Base-by-base conservation (phyloP, 2,113 vertebrate genomes). In the Triplophysa tibetana region DNA sequence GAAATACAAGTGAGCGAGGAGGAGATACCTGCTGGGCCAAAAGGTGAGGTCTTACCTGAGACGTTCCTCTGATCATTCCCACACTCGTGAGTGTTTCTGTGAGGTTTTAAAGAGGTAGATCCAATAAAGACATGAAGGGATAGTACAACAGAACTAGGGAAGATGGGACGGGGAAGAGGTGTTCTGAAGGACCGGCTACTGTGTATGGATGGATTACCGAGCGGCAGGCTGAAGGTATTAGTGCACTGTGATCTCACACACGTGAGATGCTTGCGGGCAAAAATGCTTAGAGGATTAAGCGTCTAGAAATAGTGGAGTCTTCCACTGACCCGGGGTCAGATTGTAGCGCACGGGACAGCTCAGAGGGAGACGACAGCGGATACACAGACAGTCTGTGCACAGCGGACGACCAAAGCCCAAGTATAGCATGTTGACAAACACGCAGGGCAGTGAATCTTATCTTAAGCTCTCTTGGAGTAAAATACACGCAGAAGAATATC, bases 281-380 rank as follows among this genome's bases (percentile, higher is more conserved):
- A 82, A 83, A 64, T 67, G 64, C 75, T 81, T 81, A 79, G 72
- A 83, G 84, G 92, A 92, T 93, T 92, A 92, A 8, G 63, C 62
- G 79, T 86, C 86, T 88, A 78, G 82, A 91, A 92, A 91, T 90
- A 91, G 91, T 88, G 82, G 76, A 85, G 85, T 81, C 87, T 88
- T 87, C 84, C 81, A 83, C 86, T 92, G 91, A 92, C 89, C 88
- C 87, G 90, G 89, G 91, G 90, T 89, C 84, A 87, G 79, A 81
- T 14, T 79, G 83, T 81, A 69, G 65, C 29, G 17, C 58, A 48
- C 84, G 84, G 75, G 83, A 43, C 62, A 60, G 88, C 87, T 82
- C 85, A 85, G n/a, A 74, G 50, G 69, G 60, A 52, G 41, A 70
- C 48, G n/a, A 1, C 50, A 26, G 38, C 43, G 12, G 67, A 64